phyloP scores from a whole-genome alignment of 2,888 invertebrate species.

The Nymphalis polychloros region DNA sequence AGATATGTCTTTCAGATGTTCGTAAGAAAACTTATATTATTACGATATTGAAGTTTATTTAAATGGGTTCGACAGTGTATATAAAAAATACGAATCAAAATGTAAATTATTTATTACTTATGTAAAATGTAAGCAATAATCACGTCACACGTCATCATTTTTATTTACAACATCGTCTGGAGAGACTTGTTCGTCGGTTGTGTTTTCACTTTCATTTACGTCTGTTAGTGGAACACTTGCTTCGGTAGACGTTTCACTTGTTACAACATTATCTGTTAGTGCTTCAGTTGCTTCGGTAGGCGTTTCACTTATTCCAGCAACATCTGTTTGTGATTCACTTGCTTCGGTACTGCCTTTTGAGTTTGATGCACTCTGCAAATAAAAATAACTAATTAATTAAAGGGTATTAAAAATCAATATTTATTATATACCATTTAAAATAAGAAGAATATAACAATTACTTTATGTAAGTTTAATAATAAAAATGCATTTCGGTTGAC shows the following conservation, averaged over 20 bases:
- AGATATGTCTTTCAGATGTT: no score
- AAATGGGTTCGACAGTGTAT: background rate
- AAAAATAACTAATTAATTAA: background rate
- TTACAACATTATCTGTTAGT: background rate
- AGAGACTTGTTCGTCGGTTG: background rate
- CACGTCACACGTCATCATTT: background rate
- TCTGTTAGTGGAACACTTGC: no score
- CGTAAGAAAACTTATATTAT: no score
- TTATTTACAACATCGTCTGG: background rate
- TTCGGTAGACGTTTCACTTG: no score
- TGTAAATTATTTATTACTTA: background rate
- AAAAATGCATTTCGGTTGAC: no score
- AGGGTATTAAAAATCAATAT: no score
- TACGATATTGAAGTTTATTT: background rate
- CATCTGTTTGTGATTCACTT: background rate
- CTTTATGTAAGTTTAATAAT: no score
- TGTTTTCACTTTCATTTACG: background rate
- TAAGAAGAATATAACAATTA: no score
- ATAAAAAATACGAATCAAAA: background rate
- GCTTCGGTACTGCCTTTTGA: background rate
- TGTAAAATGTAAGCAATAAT: background rate
- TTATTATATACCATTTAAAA: no score
- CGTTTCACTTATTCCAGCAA: no score
- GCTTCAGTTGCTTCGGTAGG: background rate
- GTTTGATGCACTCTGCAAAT: conserved; percentile 1